A percentile compares a stretch with the other conserved stretches of the same genome.
These are phyloP conservation scores for Larimichthys polyactis DNA, from an alignment of 2,113 vertebrate genomes.

Conservation along the genomic window DNA sequence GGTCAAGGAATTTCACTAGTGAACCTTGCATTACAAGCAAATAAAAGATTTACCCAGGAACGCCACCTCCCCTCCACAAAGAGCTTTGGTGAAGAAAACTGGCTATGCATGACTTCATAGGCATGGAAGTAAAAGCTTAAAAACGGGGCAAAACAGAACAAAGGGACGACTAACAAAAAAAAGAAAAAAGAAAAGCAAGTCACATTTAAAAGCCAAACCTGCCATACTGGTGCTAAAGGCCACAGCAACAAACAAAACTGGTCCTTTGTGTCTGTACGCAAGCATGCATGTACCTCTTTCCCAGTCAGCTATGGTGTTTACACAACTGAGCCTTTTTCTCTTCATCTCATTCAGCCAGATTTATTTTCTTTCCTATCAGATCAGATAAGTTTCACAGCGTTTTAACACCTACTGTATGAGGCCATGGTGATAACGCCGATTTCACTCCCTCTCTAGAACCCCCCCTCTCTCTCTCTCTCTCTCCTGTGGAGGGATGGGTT, in stretches of 20 bases:
- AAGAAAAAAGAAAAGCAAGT: constrained; percentile 21
- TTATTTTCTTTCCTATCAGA: constrained; percentile 78
- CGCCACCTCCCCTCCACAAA: not conserved
- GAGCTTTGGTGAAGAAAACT: constrained; percentile 22
- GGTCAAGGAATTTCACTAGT: constrained; percentile 25
- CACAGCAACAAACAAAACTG: constrained; percentile 65
- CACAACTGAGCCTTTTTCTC: constrained; percentile 66
- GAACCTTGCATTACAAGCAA: constrained; percentile 3
- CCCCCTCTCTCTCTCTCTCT: not conserved
- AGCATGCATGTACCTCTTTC: constrained; percentile 22
- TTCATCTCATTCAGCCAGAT: constrained; percentile 59
- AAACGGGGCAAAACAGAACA: constrained; percentile 11
- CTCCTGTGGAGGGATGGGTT: constrained; percentile 5
- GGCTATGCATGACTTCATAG: not conserved
- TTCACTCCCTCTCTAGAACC: constrained; percentile 19
- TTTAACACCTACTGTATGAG: constrained; percentile 83
- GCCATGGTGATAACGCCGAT: constrained; percentile 63
- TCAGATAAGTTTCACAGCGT: constrained; percentile 77
- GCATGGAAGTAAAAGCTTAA: not conserved
- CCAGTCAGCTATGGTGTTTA: constrained; percentile 71
- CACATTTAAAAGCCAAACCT: constrained; percentile 45
- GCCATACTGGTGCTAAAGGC: constrained; percentile 57
- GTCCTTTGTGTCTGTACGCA: constrained; percentile 26
- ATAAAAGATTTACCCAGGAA: constrained; percentile 11
- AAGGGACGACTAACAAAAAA: constrained; percentile 10